Evolutionary conservation across 2,888 invertebrate genomes (phyloP), one percentile per base, ranked within the genome.

Genomic region (Escarpia spicata): DNA sequence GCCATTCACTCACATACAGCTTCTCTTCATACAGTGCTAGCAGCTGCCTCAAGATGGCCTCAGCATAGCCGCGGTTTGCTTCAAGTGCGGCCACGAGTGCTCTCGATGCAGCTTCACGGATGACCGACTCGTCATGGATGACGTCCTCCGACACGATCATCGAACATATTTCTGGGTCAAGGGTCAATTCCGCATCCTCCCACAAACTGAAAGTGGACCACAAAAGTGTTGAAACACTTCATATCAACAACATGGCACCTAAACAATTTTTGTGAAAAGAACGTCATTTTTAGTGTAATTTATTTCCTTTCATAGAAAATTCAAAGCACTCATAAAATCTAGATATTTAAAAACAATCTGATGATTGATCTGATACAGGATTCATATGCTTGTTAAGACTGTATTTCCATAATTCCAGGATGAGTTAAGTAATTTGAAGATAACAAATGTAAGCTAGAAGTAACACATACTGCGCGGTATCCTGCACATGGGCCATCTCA

Each of bases 61-160:
- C 97, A 91, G 97, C 97, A 92, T 97, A 95, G 3, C 97, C 96
- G 0, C 96, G 96, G 94, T 98, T 97, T 12, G 94, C 93, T 52
- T 94, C 93, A 44, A 96, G 93, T 2, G 95, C 95, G 91, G 95
- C 97, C 0, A 98, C 98, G 92, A 99, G 97, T 10, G 98, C 98
- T 93, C 97, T 97, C 0, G 99, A 98, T 0, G 98, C 98, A 2
- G 99, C 98, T 94, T 97, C 97, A 96, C 99, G 98, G 92, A 99
- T 97, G 92, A 98, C 97, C 95, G 98, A 97, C 92, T 98, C 98
- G 0, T 98, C 97, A 97, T 98, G 98, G 94, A 98, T 98, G 90
- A 98, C 94, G 93, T 96, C 96, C 52, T 95, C 94, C 26, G 75
- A 75, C 75, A 95, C 94, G 91, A 96, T 93, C 9, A 94, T 94